Conservation (phyloP, 2,888 invertebrate species). For the Drosophila tanythrix region DNA sequence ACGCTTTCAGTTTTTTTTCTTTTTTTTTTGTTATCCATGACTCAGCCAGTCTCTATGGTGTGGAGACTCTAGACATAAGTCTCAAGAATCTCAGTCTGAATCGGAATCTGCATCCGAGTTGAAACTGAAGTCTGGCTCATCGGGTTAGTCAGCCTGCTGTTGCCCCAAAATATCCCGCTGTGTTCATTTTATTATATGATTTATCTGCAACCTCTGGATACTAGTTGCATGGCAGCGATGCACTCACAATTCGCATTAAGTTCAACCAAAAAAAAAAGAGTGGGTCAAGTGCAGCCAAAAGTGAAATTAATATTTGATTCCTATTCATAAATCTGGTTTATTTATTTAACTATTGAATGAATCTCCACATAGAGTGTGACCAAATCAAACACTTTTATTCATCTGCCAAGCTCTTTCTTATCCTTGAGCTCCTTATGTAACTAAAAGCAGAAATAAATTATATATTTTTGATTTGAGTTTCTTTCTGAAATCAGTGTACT, state of each 20-base stretch:
- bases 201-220: conserved; percentile 60
- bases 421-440: neutral
- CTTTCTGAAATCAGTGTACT: neutral
- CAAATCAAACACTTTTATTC: neutral
- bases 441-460: neutral
- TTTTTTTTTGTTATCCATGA: conserved; percentile 59
- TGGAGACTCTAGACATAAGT: conserved; percentile 10
- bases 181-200: conserved; percentile 73
- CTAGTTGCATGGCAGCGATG: conserved; percentile 18
- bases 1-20: conserved; percentile 62
- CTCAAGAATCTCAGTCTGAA: conserved; percentile 21
- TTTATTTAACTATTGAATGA: neutral
- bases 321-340: conserved; percentile 31
- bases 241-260: conserved; percentile 48
- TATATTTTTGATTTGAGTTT: neutral
- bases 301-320: conserved; percentile 74
- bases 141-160: conserved; percentile 23
- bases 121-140: neutral
- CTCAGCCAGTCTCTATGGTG: conserved; percentile 52
- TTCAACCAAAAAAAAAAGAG: conserved; percentile 54
- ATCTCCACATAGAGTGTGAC: neutral
- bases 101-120: conserved; percentile 23
- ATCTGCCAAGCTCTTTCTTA: neutral
- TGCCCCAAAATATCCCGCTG: conserved; percentile 68
- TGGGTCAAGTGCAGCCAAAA: conserved; percentile 81